Conservation (phyloP, 30 jellyfish, hydroid and myxozoan species). For the Hydractinia echinata region DNA sequence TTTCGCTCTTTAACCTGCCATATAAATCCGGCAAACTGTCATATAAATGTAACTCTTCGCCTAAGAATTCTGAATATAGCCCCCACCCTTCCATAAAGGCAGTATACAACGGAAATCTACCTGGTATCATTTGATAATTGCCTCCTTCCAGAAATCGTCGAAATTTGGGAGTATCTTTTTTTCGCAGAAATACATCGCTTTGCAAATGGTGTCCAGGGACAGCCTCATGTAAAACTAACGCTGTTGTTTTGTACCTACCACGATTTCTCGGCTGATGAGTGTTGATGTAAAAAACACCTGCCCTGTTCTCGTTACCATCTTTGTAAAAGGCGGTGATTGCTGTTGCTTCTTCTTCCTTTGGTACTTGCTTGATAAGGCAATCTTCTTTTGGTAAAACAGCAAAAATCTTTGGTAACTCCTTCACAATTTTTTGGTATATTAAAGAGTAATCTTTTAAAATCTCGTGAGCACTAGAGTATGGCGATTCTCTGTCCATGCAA, state of each 20-base stretch:
- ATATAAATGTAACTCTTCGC: constrained; percentile 8
- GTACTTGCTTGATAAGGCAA: not conserved
- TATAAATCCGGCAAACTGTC: not conserved
- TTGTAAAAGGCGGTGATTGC: not conserved
- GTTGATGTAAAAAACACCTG: constrained; percentile 5
- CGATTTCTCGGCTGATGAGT: not conserved
- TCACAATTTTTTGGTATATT: not conserved
- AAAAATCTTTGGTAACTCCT: constrained; percentile 6
- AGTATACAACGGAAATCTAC: not conserved
- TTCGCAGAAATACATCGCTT: constrained; percentile 2
- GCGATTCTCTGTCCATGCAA: not conserved
- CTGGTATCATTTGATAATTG: not conserved
- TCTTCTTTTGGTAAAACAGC: not conserved
- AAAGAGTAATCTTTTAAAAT: not conserved
- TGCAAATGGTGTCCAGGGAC: constrained; percentile 18
- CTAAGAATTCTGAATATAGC: constrained; percentile 4
- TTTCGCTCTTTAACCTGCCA: constrained; percentile 17
- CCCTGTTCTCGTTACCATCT: constrained; percentile 14
- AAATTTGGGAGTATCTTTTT: not conserved
- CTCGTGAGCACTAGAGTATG: not conserved
- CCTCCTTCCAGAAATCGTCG: constrained; percentile 16
- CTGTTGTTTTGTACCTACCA: not conserved
- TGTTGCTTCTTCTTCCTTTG: not conserved
- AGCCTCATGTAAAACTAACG: constrained; percentile 4
- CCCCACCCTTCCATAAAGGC: constrained; percentile 22